phyloP scores from a whole-genome alignment of 2,888 invertebrate genomes.

The Thecophora atra region DNA sequence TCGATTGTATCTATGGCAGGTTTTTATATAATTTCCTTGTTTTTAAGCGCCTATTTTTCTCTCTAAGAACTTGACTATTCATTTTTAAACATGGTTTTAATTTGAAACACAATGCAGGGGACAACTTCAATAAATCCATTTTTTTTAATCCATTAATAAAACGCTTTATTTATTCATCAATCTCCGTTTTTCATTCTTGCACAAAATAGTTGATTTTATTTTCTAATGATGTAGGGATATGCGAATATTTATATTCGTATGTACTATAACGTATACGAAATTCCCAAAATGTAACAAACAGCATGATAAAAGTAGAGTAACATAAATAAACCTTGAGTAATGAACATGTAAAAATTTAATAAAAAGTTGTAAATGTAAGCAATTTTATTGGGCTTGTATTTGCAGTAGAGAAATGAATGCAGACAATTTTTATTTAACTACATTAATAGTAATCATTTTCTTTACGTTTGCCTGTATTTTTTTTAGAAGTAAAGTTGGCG shows the following conservation, averaged over 20 bases:
- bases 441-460: neutral
- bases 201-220: neutral
- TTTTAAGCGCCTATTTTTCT: too few species aligned
- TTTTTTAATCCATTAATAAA: neutral
- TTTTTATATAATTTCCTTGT: too few species aligned
- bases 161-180: neutral
- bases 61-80: too few species aligned
- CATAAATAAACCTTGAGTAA: neutral
- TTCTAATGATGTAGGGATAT: neutral
- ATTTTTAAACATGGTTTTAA: too few species aligned
- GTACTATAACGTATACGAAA: conserved; percentile 14
- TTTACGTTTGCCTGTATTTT: neutral
- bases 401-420: neutral
- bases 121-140: too few species aligned
- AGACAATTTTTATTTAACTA: neutral
- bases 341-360: neutral
- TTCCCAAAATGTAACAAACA: neutral
- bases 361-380: neutral
- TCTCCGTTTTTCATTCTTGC: neutral
- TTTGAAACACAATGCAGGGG: too few species aligned
- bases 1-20: neutral
- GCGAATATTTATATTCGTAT: neutral
- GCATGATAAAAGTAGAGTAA: neutral
- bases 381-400: neutral
- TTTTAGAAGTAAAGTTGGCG: neutral